Percentiles rank a stretch among this genome's conserved stretches.
Evolutionary conservation across 1,140 invertebrate species (phyloP).

Genomic region (Tribolium castaneum): DNA sequence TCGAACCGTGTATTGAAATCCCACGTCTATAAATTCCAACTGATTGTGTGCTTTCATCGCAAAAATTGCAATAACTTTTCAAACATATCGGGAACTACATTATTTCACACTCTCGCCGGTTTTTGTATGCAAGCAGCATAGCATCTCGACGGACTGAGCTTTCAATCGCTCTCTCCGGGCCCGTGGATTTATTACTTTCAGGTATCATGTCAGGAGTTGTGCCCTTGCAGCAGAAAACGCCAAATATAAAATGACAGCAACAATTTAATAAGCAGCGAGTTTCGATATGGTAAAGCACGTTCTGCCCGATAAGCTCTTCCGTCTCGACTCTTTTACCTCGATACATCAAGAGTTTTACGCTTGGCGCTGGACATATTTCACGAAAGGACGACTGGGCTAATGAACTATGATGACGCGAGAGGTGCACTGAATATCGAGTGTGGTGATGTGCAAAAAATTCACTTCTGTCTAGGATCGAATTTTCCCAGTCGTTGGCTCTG

Average conservation of each 20-base stretch:
- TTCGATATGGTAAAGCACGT: constrained; percentile 29
- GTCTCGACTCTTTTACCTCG: background rate
- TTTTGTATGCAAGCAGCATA: constrained; percentile 36
- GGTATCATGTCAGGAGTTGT: constrained; percentile 24
- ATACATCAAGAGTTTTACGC: constrained; percentile 11
- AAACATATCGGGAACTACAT: too few relatives aligned
- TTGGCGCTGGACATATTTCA: background rate
- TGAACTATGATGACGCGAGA: background rate
- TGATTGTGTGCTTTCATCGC: too few relatives aligned
- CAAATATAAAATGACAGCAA: constrained; percentile 34
- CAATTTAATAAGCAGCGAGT: constrained; percentile 14
- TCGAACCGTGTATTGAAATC: too few relatives aligned
- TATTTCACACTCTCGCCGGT: background rate
- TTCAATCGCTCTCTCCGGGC: constrained; percentile 33
- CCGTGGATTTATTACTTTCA: constrained; percentile 26
- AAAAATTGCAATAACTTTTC: too few relatives aligned
- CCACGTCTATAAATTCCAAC: too few relatives aligned
- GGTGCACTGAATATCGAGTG: background rate
- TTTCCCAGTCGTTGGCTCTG: background rate
- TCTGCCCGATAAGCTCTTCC: constrained; percentile 25
- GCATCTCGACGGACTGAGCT: constrained; percentile 6
- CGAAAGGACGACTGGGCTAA: background rate
- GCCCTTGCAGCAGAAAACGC: constrained; percentile 18
- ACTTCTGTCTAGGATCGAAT: background rate
- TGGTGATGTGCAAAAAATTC: too few relatives aligned